Base-by-base conservation (phyloP, 2,113 vertebrate species). In the Pavo muticus region DNA sequence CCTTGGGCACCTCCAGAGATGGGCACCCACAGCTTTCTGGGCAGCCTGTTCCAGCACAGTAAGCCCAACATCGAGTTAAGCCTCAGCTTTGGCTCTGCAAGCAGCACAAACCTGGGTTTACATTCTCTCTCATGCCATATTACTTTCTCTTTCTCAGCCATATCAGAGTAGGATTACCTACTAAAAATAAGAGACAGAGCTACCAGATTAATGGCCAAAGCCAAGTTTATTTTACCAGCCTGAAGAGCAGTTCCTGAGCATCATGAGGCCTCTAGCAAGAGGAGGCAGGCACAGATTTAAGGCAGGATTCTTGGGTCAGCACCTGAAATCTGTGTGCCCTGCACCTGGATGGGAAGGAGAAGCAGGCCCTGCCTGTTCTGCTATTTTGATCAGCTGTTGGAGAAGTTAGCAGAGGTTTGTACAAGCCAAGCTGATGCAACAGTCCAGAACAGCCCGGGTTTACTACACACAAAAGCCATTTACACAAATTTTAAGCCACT, bases 151-250 rank as follows among this genome's bases (percentile, higher is more conserved):
- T 54, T 57, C 54, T 32, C 30, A 29, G 54, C 54, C 54, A 42
- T 7, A n/a, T 24, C 65, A 87, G 57, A 5, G 16, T 77, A 48
- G 48, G 69, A 71, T 90, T 87, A 70, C 48, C 24, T 35, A 61
- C 39, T 69, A 75, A 81, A 93, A 95, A 20, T 61, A 90, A 89
- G 82, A 86, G 85, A 79, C 79, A 76, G 79, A 89, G 56, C 57
- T 39, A 72, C 52, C 48, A 84, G 76, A 92, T 14, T 75, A 61
- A 37, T 8, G 14, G 48, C 59, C 77, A 70, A 81, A 25, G 14
- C 48, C 6, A 39, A 83, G 50, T 54, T 93, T 32, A 61, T 63
- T 76, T 50, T 60, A 68, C 20, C 63, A 72, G 47, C 10, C 44
- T 37, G 60, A 88, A 74, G 81, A 89, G 81, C 52, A 84, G 40